phyloP scores from a whole-genome alignment of 92 coral and sea anemone species.

The Anthopleura xanthogrammica region DNA sequence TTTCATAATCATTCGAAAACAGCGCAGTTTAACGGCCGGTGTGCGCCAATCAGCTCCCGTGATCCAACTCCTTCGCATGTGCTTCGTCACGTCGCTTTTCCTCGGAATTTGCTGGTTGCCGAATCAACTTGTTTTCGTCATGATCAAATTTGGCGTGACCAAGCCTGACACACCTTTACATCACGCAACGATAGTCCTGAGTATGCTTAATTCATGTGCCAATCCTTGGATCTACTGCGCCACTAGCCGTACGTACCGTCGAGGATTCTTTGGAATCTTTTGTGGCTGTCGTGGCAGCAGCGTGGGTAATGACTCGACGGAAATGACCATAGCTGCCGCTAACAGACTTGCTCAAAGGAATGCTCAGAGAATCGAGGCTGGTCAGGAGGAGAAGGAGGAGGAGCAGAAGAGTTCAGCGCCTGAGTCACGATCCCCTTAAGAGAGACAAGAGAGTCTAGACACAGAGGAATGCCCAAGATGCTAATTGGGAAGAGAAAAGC shows the following conservation, averaged over 20 bases:
- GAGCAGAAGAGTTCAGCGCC: neutral
- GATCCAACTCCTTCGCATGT: slow-evolving; percentile 57
- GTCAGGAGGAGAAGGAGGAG: neutral
- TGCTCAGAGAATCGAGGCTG: neutral
- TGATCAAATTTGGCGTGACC: slow-evolving; percentile 62
- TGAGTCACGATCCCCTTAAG: neutral
- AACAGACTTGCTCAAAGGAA: neutral
- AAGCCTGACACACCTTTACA: slow-evolving; percentile 51
- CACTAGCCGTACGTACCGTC: slow-evolving; percentile 54
- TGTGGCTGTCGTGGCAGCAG: neutral
- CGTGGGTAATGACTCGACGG: neutral
- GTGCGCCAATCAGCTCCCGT: neutral
- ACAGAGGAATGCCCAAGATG: neutral
- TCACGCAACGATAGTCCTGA: slow-evolving; percentile 53
- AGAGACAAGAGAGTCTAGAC: neutral
- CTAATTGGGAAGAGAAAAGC: neutral
- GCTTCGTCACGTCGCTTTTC: slow-evolving; percentile 54
- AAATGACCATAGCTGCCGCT: slow-evolving; percentile 5
- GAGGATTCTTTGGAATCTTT: slow-evolving; percentile 23
- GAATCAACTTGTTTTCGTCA: slow-evolving; percentile 60
- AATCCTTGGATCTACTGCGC: slow-evolving; percentile 76
- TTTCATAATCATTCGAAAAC: slow-evolving; percentile 4
- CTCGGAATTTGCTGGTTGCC: slow-evolving; percentile 73
- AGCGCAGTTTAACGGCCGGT: neutral
- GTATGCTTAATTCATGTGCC: slow-evolving; percentile 60